A percentile compares a stretch with the other conserved stretches of the same genome.
phyloP scores from a whole-genome alignment of 2,113 vertebrate genomes.

The Salvator merianae region DNA sequence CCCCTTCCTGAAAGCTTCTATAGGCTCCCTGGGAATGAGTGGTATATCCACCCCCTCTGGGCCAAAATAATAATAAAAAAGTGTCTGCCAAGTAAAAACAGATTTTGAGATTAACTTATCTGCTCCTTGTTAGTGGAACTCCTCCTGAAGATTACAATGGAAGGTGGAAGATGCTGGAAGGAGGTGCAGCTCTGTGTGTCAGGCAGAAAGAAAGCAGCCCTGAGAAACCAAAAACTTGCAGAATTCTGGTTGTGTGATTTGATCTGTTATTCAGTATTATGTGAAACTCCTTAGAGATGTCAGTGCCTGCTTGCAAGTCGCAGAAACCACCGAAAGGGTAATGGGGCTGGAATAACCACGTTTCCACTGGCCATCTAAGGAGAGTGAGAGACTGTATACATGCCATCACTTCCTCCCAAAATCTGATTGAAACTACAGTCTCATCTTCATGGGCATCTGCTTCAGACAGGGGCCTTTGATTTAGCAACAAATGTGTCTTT shows the following conservation, averaged over 20 bases:
- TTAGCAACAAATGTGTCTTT: not conserved
- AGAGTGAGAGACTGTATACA: not conserved
- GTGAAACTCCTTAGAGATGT: not conserved
- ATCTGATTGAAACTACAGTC: not conserved
- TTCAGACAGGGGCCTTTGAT: not conserved
- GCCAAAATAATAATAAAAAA: slow-evolving; percentile 22
- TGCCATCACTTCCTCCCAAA: not conserved
- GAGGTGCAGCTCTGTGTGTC: not conserved
- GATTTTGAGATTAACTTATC: slow-evolving; percentile 30
- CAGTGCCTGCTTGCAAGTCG: not conserved
- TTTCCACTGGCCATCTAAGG: not conserved
- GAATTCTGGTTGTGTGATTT: not conserved
- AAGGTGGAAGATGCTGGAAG: not conserved
- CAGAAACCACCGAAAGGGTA: not conserved
- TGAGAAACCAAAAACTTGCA: fast-evolving
- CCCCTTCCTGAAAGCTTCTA: not conserved
- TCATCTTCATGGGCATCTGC: not conserved
- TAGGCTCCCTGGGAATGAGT: not conserved
- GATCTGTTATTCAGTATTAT: not conserved
- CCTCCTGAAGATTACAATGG: not conserved
- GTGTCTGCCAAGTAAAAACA: slow-evolving; percentile 53
- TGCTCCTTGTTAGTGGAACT: slow-evolving; percentile 17
- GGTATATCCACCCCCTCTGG: not conserved
- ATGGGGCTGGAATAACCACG: not conserved
- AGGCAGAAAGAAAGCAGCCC: not conserved